Evolutionary conservation across 2,888 invertebrate genomes (phyloP), one percentile per base, ranked within the genome.

Genomic region (Phania funesta): DNA sequence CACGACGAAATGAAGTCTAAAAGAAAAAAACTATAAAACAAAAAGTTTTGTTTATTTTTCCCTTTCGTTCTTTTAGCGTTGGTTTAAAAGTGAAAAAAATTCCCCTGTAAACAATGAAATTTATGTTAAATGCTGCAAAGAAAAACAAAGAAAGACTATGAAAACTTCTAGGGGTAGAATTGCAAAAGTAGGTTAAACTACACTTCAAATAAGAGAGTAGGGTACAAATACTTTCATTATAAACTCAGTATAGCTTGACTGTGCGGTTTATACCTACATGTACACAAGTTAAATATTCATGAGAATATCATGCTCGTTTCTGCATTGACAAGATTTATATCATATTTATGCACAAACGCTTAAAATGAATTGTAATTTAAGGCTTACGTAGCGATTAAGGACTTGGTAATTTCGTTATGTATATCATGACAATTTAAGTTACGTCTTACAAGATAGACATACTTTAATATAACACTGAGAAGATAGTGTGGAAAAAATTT

Each of bases 151-250:
- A 24, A 65, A 70, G 18, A 52, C 46, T 24, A 38, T 38, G 11
- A 29, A 75, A 64, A 29, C 29, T 62, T 32, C 26, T 38, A 41
- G 50, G 44, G 41, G 70, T 35, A 67, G 46, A 74, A 50, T 56
- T 35, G 9, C 11, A 52, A 56, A 80, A 80, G 70, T 80, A 70
- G 80, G 80, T 80, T 80, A 80, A 76, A 80, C 70, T 71, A 65
- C 65, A 71, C 44, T 58, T 16, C 24, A 38, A 26, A n/a, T n/a
- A n/a, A 22, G 32, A 62, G 16, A 22, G 41, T 11, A 29, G 22
- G 16, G 9, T n/a, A 44, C 3, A 3, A n/a, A 20, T 6, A 38
- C n/a, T 29, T 56, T 11, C 1, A 46, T 58, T 41, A 26, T 11
- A 18, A 16, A 6, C 9, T 20, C 20, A 44, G 22, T 24, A 29